phyloP scores from a whole-genome alignment of 1,140 invertebrate species.

The Drosophila nebulosa region DNA sequence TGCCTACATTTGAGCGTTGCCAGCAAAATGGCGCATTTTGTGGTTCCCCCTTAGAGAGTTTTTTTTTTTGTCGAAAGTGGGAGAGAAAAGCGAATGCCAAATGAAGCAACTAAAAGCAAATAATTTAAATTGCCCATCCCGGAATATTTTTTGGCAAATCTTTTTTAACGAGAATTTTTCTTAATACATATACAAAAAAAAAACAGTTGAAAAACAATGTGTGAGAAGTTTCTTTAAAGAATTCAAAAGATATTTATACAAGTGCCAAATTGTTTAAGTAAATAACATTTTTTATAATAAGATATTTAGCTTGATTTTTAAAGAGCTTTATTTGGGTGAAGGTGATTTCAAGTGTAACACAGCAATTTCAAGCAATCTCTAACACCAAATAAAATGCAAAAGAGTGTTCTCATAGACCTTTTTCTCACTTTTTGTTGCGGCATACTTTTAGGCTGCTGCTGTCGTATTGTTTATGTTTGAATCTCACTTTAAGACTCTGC shows the following conservation, averaged over 20 bases:
- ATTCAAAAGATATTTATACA: neutral
- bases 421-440: too few relatives aligned
- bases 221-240: neutral
- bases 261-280: neutral
- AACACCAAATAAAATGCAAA: too few relatives aligned
- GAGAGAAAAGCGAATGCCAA: neutral
- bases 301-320: too few relatives aligned
- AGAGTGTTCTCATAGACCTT: too few relatives aligned
- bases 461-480: neutral
- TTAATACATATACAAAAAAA: too few relatives aligned
- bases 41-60: neutral
- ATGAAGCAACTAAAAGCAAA: constrained; percentile 7
- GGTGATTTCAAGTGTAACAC: too few relatives aligned
- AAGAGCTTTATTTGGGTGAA: too few relatives aligned
- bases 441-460: too few relatives aligned
- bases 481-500: neutral
- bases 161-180: neutral
- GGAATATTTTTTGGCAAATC: constrained; percentile 2
- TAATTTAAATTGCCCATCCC: constrained; percentile 2
- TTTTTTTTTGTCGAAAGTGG: too few relatives aligned
- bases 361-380: too few relatives aligned
- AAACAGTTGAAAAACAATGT: neutral
- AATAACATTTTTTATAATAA: too few relatives aligned
- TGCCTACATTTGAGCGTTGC: constrained; percentile 45
- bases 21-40: constrained; percentile 37